Base-by-base conservation (phyloP, 1,140 invertebrate species). In the Hylaeus anthracinus region DNA sequence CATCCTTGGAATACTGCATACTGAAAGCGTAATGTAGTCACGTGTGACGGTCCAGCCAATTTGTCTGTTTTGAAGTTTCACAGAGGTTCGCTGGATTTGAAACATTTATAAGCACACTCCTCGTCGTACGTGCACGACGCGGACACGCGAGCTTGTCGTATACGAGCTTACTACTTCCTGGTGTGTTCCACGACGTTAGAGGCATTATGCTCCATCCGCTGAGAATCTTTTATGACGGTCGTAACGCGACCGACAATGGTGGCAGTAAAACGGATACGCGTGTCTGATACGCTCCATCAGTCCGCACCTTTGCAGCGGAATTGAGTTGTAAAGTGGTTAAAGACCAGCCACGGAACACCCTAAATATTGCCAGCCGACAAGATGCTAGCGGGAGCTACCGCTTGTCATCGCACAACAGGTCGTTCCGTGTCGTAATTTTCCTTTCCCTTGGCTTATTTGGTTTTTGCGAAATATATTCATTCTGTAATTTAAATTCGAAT, bases 161-260 rank as follows among this genome's bases (percentile, higher is more conserved):
- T 4, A 37, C 6, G 39, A 69, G 51, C 26, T 5, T 43, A n/a
- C 39, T 56, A 2, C 10, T 58, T 39, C 9, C 9, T 15, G 26
- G 39, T 41, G 64, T 41, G 64, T 43, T 56, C 51, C 5, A 65
- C 14, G n/a, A n/a, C 48, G 60, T 72, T 64, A 71, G 41, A 10
- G 10, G 53, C 55, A 43, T 80, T 75, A 80, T 14, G 39, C 12
- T 67, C 64, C 43, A 53, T 53, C 55, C 41, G 1, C 15, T 1
- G 55, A 15, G 78, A 69, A 69, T 80, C 78, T 80, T 80, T 80
- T 75, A 80, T 45, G 64, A 45, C 3, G n/a, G 55, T 14, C 15
- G 72, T 80, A 74, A 80, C 41, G 72, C 48, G 45, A n/a, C 72
- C 37, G 53, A 75, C 45, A 75, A 75, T 37, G 64, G 37, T 2